phyloP scores from a whole-genome alignment of 2,797 vertebrate genomes.

The Myotis pilosus region DNA sequence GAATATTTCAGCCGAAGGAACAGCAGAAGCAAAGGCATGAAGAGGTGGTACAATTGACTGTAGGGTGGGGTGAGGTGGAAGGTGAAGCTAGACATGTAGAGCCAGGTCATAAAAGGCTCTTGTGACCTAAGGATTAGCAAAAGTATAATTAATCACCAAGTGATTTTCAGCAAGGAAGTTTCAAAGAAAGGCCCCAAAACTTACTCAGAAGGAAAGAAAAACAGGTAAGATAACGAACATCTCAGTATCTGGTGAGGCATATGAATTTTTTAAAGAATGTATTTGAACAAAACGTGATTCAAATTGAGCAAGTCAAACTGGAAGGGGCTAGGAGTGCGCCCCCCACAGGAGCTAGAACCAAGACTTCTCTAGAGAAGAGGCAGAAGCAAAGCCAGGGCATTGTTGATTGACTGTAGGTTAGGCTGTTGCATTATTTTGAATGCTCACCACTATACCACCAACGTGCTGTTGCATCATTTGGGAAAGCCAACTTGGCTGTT shows the following conservation, averaged over 20 bases:
- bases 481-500: background rate
- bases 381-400: background rate
- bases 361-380: background rate
- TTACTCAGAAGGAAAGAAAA: background rate
- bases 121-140: background rate
- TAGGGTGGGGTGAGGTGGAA: background rate
- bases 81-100: background rate
- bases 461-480: slow-evolving; percentile 34
- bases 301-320: background rate
- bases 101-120: background rate
- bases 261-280: background rate
- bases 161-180: background rate
- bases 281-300: background rate
- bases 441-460: slow-evolving; percentile 85
- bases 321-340: background rate
- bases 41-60: background rate
- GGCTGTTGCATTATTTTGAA: slow-evolving; percentile 71
- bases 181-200: background rate
- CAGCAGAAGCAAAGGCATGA: background rate
- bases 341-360: background rate
- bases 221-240: background rate
- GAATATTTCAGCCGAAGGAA: background rate
- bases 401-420: background rate
- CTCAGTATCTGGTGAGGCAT: background rate
- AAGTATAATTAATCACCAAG: background rate